phyloP scores from a whole-genome alignment of 2,888 invertebrate species.

The Temnothorax ravouxi region DNA sequence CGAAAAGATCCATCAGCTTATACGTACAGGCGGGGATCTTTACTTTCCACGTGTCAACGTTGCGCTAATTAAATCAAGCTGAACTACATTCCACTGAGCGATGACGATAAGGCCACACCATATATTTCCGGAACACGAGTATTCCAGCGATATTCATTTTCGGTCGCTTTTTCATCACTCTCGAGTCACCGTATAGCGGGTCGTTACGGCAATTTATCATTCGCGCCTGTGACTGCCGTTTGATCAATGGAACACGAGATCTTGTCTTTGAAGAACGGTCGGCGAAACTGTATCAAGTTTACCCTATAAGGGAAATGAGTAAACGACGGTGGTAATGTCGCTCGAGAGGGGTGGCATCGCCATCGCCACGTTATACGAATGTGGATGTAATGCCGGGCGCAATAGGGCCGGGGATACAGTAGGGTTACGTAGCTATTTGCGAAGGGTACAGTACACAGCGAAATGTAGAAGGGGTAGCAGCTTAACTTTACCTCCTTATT shows the following conservation, averaged over 20 bases:
- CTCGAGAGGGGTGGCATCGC: slow-evolving; percentile 70
- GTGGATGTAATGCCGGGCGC: slow-evolving; percentile 44
- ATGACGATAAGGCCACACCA: slow-evolving; percentile 40
- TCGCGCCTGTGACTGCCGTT: slow-evolving; percentile 14
- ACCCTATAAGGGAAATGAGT: slow-evolving; percentile 66
- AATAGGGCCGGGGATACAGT: slow-evolving; percentile 75
- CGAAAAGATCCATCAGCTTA: slow-evolving; percentile 20
- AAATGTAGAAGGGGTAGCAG: slow-evolving; percentile 73
- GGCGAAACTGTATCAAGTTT: slow-evolving; percentile 55
- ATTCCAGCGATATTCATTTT: slow-evolving; percentile 38
- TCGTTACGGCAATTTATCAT: slow-evolving; percentile 48
- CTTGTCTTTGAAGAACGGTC: slow-evolving; percentile 42
- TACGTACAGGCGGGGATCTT: slow-evolving; percentile 26
- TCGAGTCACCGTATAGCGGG: slow-evolving; percentile 12
- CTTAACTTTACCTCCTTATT: slow-evolving; percentile 85
- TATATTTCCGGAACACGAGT: slow-evolving; percentile 49
- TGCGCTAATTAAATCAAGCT: slow-evolving; percentile 44
- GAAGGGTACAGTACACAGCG: slow-evolving; percentile 77
- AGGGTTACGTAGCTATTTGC: slow-evolving; percentile 84
- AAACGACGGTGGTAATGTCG: slow-evolving; percentile 71
- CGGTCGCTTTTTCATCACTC: slow-evolving; percentile 51
- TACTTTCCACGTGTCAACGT: slow-evolving; percentile 29
- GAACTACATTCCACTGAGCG: slow-evolving; percentile 34
- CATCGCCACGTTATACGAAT: slow-evolving; percentile 74
- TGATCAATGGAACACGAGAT: slow-evolving; percentile 56